phyloP scores from a whole-genome alignment of 2,113 vertebrate species.

The Chiloscyllium plagiosum region DNA sequence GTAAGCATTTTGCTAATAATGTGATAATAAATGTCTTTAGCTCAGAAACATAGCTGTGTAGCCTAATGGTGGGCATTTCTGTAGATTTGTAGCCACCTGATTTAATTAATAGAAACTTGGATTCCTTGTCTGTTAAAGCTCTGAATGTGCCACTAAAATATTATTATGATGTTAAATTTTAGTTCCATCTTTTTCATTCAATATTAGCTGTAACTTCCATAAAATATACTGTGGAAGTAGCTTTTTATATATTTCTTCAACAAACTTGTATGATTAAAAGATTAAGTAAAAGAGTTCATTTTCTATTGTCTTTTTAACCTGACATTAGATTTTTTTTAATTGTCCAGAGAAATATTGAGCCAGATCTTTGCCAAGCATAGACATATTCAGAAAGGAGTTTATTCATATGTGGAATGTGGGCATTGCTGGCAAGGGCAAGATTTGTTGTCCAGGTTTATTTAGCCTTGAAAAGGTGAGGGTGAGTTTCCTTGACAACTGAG shows the following conservation, averaged over 20 bases:
- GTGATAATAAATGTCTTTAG: not conserved
- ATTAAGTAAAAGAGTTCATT: not conserved
- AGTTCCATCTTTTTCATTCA: not conserved
- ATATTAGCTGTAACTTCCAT: not conserved
- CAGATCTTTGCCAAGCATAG: not conserved
- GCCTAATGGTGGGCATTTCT: not conserved
- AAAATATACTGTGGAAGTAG: not conserved
- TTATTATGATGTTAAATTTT: not conserved
- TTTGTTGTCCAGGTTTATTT: too few relatives aligned
- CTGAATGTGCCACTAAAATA: not conserved
- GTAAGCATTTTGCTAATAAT: not conserved
- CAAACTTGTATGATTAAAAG: not conserved
- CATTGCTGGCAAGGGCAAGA: too few relatives aligned
- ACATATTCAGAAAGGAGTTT: not conserved
- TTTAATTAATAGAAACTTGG: not conserved
- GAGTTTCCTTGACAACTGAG: too few relatives aligned
- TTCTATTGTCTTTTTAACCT: not conserved
- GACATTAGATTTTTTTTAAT: not conserved
- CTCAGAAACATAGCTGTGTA: not conserved
- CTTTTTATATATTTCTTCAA: not conserved
- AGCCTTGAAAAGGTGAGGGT: too few relatives aligned
- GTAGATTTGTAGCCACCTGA: not conserved
- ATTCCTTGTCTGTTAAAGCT: not conserved
- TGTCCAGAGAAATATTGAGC: not conserved
- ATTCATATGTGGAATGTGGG: too few relatives aligned